phyloP scores from a whole-genome alignment of 2,113 vertebrate genomes.

The Dendropsophus ebraccatus region DNA sequence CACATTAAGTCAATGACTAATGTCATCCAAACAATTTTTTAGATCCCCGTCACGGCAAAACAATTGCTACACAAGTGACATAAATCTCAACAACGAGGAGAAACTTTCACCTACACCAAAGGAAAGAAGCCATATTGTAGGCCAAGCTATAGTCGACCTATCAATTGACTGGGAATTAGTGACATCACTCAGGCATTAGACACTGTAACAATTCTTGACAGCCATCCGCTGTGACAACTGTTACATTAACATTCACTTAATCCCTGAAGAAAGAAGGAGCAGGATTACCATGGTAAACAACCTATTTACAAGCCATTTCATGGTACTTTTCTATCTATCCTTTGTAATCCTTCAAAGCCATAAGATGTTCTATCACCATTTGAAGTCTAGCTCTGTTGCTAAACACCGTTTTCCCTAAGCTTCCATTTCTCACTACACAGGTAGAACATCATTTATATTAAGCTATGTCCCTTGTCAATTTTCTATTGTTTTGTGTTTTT shows the following conservation, averaged over 20 bases:
- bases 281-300: constrained; percentile 6
- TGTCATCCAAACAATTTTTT: constrained; percentile 10
- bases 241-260: neutral
- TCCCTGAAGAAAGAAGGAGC: neutral
- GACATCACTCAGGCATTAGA: neutral
- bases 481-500: neutral
- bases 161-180: neutral
- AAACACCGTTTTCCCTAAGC: neutral
- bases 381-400: neutral
- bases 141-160: neutral
- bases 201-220: neutral
- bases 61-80: neutral
- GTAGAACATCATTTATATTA: neutral
- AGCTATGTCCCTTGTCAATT: neutral
- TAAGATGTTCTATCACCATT: neutral
- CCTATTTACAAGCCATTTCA: constrained; percentile 19
- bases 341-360: neutral
- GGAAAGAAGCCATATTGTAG: constrained; percentile 5
- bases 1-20: constrained; percentile 40
- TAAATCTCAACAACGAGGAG: constrained; percentile 2
- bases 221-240: neutral
- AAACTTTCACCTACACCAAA: neutral
- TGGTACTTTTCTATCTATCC: neutral
- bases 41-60: neutral
- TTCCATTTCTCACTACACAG: neutral